Conservation (phyloP, 1,140 invertebrate genomes). For the Archegozetes longisetosus region DNA sequence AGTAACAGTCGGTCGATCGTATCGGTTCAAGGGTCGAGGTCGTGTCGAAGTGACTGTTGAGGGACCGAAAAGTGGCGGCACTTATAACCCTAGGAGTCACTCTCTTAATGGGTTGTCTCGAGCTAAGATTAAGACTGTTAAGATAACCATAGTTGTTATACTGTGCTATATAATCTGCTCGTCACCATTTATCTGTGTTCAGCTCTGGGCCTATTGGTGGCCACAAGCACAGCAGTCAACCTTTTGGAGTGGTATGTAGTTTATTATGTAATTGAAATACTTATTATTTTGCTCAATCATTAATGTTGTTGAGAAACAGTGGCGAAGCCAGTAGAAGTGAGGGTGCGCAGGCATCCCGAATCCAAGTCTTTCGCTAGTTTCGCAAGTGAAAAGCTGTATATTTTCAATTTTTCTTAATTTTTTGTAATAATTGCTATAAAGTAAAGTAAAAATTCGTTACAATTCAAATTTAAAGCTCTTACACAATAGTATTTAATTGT, state of each 20-base stretch:
- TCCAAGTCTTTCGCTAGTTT: too few relatives aligned
- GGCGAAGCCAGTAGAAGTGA: too few relatives aligned
- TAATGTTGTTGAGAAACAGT: too few relatives aligned
- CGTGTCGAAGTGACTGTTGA: neutral
- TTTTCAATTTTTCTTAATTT: too few relatives aligned
- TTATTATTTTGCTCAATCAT: too few relatives aligned
- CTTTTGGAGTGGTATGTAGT: conserved; percentile 16
- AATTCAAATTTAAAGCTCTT: too few relatives aligned
- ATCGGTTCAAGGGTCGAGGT: neutral
- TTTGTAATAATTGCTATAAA: too few relatives aligned
- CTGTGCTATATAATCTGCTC: conserved; percentile 48
- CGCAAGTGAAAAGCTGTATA: too few relatives aligned
- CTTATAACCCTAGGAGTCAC: conserved; percentile 8
- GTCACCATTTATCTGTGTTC: conserved; percentile 45
- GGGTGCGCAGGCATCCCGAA: too few relatives aligned
- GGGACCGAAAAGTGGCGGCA: neutral
- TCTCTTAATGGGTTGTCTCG: conserved; percentile 9
- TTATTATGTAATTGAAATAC: too few relatives aligned
- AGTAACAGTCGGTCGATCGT: neutral
- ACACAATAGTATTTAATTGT: too few relatives aligned
- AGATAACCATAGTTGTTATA: conserved; percentile 55
- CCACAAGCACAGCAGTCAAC: conserved; percentile 16
- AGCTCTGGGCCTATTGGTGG: conserved; percentile 25
- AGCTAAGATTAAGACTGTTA: conserved; percentile 57
- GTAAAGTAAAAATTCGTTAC: too few relatives aligned